Evolutionary conservation across 2,797 vertebrate genomes (phyloP).

Genomic region (Phaenicophaeus curvirostris): DNA sequence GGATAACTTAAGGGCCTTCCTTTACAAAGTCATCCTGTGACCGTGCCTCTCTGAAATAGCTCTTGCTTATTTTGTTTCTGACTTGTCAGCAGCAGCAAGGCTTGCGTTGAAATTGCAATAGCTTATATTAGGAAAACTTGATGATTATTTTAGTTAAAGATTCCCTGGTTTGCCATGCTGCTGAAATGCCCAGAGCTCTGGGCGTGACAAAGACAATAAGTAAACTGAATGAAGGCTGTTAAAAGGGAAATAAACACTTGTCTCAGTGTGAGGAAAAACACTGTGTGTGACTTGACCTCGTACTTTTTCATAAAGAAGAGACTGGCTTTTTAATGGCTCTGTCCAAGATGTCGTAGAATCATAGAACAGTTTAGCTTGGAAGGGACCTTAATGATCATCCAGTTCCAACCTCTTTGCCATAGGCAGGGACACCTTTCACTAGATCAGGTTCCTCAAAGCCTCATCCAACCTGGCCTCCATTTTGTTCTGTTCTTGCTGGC

Average conservation of each 20-base stretch:
- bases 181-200: not conserved
- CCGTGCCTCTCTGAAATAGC: not conserved
- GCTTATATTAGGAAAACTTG: not conserved
- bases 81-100: not conserved
- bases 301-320: slow-evolving; percentile 1
- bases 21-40: slow-evolving; percentile 25
- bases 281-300: not conserved
- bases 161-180: not conserved
- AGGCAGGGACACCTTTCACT: no score
- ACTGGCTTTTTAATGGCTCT: slow-evolving; percentile 20
- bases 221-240: not conserved
- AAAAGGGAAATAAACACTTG: not conserved
- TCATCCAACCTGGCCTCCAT: not conserved
- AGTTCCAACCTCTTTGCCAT: no score
- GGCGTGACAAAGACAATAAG: not conserved
- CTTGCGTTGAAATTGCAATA: not conserved
- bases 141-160: not conserved
- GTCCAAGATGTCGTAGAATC: not conserved
- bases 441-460: no score
- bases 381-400: no score
- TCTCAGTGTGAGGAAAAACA: not conserved
- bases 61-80: not conserved
- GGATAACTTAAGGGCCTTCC: slow-evolving; percentile 10
- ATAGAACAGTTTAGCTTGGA: no score
- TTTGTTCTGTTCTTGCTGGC: slow-evolving; percentile 35